Conservation (phyloP, 2,113 vertebrate species). For the Gasterosteus aculeatus region DNA sequence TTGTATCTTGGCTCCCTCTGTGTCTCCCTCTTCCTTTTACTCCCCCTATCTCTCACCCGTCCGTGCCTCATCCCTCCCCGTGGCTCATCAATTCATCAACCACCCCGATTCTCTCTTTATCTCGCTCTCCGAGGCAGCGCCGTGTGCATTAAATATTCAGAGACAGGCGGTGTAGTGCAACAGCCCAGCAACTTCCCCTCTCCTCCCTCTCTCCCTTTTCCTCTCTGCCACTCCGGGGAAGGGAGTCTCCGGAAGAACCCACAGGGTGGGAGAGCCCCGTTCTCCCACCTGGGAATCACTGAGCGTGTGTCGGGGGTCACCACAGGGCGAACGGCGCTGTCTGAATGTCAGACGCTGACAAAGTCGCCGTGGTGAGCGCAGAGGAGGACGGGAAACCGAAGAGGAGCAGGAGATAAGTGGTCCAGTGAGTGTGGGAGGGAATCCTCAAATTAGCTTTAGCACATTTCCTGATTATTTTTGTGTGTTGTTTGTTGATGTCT, state of each 20-base stretch:
- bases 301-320: slow-evolving; percentile 49
- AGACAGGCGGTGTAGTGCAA: slow-evolving; percentile 66
- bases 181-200: slow-evolving; percentile 57
- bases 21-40: slow-evolving; percentile 20
- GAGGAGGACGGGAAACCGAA: slow-evolving; percentile 28
- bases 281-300: slow-evolving; percentile 22
- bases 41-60: slow-evolving; percentile 30
- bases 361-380: slow-evolving; percentile 32
- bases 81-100: slow-evolving; percentile 74
- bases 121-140: slow-evolving; percentile 62
- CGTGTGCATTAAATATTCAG: slow-evolving; percentile 81
- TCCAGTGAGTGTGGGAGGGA: slow-evolving; percentile 51
- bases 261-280: slow-evolving; percentile 43
- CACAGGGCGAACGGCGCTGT: slow-evolving; percentile 30
- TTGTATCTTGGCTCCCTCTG: slow-evolving; percentile 16
- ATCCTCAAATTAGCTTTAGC: slow-evolving; percentile 47
- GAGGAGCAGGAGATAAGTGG: slow-evolving; percentile 38
- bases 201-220: neutral
- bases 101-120: slow-evolving; percentile 71
- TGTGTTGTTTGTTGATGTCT: slow-evolving; percentile 18
- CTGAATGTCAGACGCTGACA: slow-evolving; percentile 50
- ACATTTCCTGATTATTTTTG: slow-evolving; percentile 33
- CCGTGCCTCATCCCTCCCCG: slow-evolving; percentile 35
- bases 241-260: slow-evolving; percentile 45
- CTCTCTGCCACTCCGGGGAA: slow-evolving; percentile 25